Base-by-base conservation (phyloP, 2,113 vertebrate genomes). In the Brachionichthys hirsutus region DNA sequence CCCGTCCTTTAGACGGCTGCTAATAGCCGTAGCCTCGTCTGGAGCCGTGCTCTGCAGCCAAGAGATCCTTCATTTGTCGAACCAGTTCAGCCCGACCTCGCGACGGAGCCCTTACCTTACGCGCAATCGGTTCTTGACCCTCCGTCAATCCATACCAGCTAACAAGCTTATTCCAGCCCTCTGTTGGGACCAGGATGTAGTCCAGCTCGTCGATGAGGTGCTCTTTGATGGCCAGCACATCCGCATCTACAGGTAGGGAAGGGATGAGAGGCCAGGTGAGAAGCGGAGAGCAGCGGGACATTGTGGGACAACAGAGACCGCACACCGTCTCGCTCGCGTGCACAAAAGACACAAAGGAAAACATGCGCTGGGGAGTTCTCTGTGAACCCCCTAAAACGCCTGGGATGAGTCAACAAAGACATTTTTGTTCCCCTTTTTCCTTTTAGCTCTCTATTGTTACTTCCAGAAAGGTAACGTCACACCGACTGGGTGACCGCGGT, bases 201-300 rank as follows among this genome's bases (percentile, higher is more conserved):
- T 99, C 97, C 73, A 99, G 89, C 87, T 99, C 97, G 86, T 98
- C 97, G 48, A 99, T 99, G 85, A 99, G 96, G 88, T 99, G 95
- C 38, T 99, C 96, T 80, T 96, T 98, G 82, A 99, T 95, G 70
- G 93, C 95, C 78, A 95, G 92, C 54, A 94, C 94, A 57, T 99
- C 96, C 38, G 93, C 93, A 89, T 98, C 97, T 99, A 51, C 1
- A 84, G 4, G 44, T 12, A 16, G 7, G 49, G 24, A 62, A 10
- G 17, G 2, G 24, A 11, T 13, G 42, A n/a, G 15, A 18, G 41
- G 6, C 7, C 9, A 14, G 13, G 6, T 34, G 48, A 10, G 9
- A 47, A 72, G 22, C 60, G 49, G 66, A 41, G 36, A 12, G 36
- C 16, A 19, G 22, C 42, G 20, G 18, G 14, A 10, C n/a, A 55